These are phyloP conservation scores for Bothrops jararaca DNA, from an alignment of 2,113 vertebrate species.

Conservation along the genomic window DNA sequence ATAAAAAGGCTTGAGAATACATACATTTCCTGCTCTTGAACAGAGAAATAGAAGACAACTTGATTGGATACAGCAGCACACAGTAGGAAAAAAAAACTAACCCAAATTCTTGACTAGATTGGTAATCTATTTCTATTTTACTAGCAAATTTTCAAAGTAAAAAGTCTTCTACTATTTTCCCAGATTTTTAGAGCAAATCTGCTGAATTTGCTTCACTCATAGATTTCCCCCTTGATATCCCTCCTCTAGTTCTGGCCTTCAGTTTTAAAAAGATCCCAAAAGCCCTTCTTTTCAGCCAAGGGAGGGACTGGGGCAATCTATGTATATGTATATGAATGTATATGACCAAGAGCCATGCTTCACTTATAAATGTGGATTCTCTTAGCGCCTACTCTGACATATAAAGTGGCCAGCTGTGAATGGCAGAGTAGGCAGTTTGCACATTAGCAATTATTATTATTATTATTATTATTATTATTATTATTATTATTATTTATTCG, in stretches of 20 bases:
- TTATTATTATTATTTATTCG: no score
- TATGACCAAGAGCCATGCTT: background rate
- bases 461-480: no score
- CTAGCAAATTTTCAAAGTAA: background rate
- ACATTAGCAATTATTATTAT: no score
- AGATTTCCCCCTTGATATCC: background rate
- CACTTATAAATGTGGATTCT: background rate
- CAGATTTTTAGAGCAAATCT: background rate
- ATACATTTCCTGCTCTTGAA: background rate
- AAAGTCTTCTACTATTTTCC: background rate
- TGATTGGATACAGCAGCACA: background rate
- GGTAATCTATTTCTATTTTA: background rate
- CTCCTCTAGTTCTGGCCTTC: background rate
- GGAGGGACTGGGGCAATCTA: background rate
- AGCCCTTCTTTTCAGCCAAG: background rate
- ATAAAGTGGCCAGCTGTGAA: background rate
- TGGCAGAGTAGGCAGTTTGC: background rate
- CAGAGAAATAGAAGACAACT: background rate
- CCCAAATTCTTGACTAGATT: background rate
- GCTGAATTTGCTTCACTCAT: background rate
- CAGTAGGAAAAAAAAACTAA: background rate
- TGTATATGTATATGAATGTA: background rate
- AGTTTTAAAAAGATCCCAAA: background rate
- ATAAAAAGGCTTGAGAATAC: background rate
- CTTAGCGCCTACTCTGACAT: background rate